phyloP scores from a whole-genome alignment of 2,888 invertebrate species.

The Cerastis rubricosa region DNA sequence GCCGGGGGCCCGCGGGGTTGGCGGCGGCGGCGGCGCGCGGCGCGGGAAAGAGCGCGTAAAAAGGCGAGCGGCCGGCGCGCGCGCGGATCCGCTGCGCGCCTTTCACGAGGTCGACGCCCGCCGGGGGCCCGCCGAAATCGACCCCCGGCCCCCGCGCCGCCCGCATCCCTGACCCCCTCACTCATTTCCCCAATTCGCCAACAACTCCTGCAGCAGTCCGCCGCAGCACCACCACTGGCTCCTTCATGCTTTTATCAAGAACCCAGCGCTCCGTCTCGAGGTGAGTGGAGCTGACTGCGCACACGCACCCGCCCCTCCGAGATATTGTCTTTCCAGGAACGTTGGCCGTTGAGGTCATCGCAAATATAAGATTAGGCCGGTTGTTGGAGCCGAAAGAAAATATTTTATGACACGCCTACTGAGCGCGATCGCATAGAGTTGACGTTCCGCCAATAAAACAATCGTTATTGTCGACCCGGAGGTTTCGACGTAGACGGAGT shows the following conservation, averaged over 20 bases:
- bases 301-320: slow-evolving; percentile 52
- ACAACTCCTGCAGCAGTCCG: slow-evolving; percentile 58
- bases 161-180: slow-evolving; percentile 76
- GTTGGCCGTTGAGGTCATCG: slow-evolving; percentile 74
- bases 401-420: slow-evolving; percentile 85
- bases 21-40: slow-evolving; percentile 84
- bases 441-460: slow-evolving; percentile 80
- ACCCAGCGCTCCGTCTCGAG: slow-evolving; percentile 73
- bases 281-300: slow-evolving; percentile 70
- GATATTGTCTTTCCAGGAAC: slow-evolving; percentile 75
- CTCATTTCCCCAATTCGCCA: slow-evolving; percentile 74
- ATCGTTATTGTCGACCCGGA: slow-evolving; percentile 77
- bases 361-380: slow-evolving; percentile 77
- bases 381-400: slow-evolving; percentile 76
- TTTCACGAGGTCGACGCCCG: slow-evolving; percentile 89
- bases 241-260: slow-evolving; percentile 76
- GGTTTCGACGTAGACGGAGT: slow-evolving; percentile 74
- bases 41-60: slow-evolving; percentile 89
- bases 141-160: slow-evolving; percentile 76
- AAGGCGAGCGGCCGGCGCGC: slow-evolving; percentile 87
- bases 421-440: slow-evolving; percentile 75
- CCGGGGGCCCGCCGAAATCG: slow-evolving; percentile 84
- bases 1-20: slow-evolving; percentile 89
- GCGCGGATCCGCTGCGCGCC: slow-evolving; percentile 85
- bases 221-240: slow-evolving; percentile 65